These are phyloP conservation scores for Ibidorhyncha struthersii DNA, from an alignment of 2,113 vertebrate genomes.

Conservation along the genomic window DNA sequence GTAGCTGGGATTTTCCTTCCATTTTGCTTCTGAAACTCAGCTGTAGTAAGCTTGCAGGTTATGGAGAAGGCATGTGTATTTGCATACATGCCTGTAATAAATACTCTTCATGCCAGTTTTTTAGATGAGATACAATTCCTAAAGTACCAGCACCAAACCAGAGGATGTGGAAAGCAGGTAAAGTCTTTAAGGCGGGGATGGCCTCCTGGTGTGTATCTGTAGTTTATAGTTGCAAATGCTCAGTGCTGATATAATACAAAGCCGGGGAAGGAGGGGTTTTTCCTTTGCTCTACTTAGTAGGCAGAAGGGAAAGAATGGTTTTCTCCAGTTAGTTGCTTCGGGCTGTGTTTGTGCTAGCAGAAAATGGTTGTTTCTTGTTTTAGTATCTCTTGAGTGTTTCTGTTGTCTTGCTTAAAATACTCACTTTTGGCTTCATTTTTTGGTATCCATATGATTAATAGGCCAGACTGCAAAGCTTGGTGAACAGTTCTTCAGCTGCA, in stretches of 20 bases:
- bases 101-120: background rate
- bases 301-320: background rate
- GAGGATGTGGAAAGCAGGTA: background rate
- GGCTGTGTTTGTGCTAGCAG: background rate
- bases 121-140: background rate
- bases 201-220: background rate
- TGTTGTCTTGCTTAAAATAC: background rate
- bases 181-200: background rate
- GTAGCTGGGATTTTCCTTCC: background rate
- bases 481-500: background rate
- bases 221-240: accelerated
- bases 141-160: background rate
- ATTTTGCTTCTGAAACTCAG: background rate
- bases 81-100: background rate
- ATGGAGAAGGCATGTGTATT: background rate
- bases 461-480: background rate
- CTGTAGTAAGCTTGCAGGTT: background rate
- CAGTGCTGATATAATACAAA: background rate
- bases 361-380: background rate
- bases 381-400: background rate
- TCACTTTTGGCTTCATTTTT: background rate
- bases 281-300: background rate
- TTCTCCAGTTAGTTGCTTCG: background rate
- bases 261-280: background rate
- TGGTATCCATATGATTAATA: background rate